Conservation (phyloP, 2,888 invertebrate genomes). For the Drosophila koepferae region DNA sequence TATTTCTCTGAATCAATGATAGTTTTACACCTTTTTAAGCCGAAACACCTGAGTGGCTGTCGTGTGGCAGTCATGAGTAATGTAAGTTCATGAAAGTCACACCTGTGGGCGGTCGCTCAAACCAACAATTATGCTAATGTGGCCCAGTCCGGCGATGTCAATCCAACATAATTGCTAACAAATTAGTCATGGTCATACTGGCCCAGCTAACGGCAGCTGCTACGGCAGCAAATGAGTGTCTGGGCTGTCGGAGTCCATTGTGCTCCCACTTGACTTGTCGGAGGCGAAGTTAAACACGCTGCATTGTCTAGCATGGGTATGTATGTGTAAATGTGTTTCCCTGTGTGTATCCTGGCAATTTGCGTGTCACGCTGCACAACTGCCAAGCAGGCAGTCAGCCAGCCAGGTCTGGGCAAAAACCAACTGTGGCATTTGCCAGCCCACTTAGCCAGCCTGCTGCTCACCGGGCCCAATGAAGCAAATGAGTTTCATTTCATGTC, state of each 20-base stretch:
- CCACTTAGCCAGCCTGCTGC: conserved; percentile 17
- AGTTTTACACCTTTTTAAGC: neutral
- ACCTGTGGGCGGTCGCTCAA: conserved; percentile 59
- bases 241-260: conserved; percentile 48
- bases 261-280: conserved; percentile 57
- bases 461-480: conserved; percentile 59
- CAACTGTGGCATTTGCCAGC: conserved; percentile 68
- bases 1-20: neutral
- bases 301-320: conserved; percentile 31
- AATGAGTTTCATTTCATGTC: conserved; percentile 74
- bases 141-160: conserved; percentile 64
- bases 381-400: conserved; percentile 37
- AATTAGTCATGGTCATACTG: conserved; percentile 70
- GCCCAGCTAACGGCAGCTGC: conserved; percentile 4
- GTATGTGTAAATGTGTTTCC: conserved; percentile 31
- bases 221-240: conserved; percentile 51
- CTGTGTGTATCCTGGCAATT: conserved; percentile 63
- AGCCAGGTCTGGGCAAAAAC: conserved; percentile 49
- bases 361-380: conserved; percentile 71
- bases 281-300: conserved; percentile 59
- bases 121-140: conserved; percentile 78
- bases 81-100: conserved; percentile 43
- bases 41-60: neutral
- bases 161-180: conserved; percentile 78
- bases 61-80: conserved; percentile 3